Conservation (phyloP, 2,113 vertebrate species). For the Gulo gulo region DNA sequence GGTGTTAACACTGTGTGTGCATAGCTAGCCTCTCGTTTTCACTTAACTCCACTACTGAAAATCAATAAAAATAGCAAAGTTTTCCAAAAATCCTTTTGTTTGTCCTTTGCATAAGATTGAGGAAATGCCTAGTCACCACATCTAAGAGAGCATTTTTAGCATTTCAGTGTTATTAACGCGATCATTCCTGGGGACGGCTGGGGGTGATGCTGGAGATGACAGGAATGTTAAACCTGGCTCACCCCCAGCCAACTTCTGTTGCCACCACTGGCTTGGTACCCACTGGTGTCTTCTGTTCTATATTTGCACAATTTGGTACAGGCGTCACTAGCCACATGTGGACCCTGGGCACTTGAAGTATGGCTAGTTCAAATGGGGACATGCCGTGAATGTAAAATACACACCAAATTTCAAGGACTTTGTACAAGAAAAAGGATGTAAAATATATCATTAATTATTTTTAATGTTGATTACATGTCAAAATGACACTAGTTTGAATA, state of each 20-base stretch:
- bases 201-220: neutral
- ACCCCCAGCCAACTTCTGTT: neutral
- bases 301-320: neutral
- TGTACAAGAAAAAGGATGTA: neutral
- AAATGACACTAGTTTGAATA: conserved; percentile 19
- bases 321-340: neutral
- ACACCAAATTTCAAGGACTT: neutral
- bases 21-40: neutral
- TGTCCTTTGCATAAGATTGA: neutral
- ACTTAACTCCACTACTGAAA: neutral
- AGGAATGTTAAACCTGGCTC: neutral
- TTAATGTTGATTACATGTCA: neutral
- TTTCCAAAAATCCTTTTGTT: neutral
- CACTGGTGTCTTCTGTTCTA: neutral
- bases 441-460: neutral
- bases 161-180: neutral
- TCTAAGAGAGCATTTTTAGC: neutral
- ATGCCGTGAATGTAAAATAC: neutral
- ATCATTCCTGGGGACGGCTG: neutral
- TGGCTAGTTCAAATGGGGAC: neutral
- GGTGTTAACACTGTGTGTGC: neutral
- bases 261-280: neutral
- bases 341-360: neutral
- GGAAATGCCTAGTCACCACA: neutral
- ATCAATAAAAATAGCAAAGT: neutral